Evolutionary conservation across 2,113 vertebrate genomes (phyloP), one percentile per base, ranked within the genome.

Genomic region (Bujurquina vittata): DNA sequence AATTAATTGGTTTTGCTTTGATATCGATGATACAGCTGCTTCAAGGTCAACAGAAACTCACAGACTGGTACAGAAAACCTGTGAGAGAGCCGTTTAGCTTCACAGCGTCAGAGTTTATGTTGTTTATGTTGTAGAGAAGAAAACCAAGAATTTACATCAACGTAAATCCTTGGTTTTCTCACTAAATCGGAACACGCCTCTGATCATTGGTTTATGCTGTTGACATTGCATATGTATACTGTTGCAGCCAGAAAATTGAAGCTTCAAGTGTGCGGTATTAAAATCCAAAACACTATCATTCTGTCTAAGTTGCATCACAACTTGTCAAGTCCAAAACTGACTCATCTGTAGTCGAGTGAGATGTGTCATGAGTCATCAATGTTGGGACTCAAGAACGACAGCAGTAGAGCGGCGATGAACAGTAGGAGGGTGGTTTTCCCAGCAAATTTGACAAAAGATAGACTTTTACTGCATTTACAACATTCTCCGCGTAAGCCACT

Each of bases 361-460:
- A 85, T 92, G 69, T 86, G 87, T 85, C 85, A 85, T 91, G 90
- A 93, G 80, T 94, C 93, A 94, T 84, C 83, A 79, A 55, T 84
- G 85, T 86, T 87, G 89, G 77, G 83, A 88, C 85, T 89, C 55
- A n/a, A 88, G 67, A 83, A 78, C 3, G 37, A 79, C 86, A 84
- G 78, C 88, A 83, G 35, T 52, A 58, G 56, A 77, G 77, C 79
- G 1, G 11, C 49, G 62, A 56, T 75, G 67, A 81, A 88, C 84
- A 75, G 83, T 63, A 76, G 85, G 77, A 86, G 77, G 81, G 69
- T 80, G 62, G 82, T 76, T 94, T 84, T 78, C 80, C 84, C 74
- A 77, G 84, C 80, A 77, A 65, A 81, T 67, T 31, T 11, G 29
- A 83, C 75, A 62, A 73, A 69, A 86, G 43, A 75, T 82, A 80